Base-by-base conservation (phyloP, 1,140 invertebrate genomes). In the Spodoptera litura region DNA sequence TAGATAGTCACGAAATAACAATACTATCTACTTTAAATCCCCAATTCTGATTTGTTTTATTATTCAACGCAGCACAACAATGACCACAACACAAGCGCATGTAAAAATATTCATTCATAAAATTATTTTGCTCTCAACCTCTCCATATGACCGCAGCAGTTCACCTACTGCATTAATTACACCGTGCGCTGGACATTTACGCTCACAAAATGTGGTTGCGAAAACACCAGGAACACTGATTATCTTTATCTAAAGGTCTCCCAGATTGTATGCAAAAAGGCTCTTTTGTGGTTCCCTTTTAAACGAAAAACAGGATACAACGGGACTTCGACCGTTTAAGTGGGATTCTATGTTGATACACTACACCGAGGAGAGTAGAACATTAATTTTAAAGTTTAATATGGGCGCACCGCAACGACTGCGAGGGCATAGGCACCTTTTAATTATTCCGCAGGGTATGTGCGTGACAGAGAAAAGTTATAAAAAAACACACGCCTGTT, bases 301-400 rank as follows among this genome's bases (percentile, higher is more conserved):
- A 31, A 52, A 72, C 0, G 49, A 9, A 10, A 35, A 35, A 27
- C 56, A 20, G 11, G 64, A 52, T 13, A 51, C 49, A 20, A 13
- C 9, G 12, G 20, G 56, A 58, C 61, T 59, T 51, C 55, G 15
- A 61, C 38, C 56, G 13, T 49, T 74, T 74, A 61, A 74, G 71
- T 74, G 56, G 56, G 38, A 61, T 74, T 12, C 56, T 74, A 55
- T 74, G 56, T 74, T 74, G 71, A 61, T 74, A 74, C 71, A 74
- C 53, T 56, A 13, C 10, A 44, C 55, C 31, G 35, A 35, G 44
- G 56, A 51, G 20, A 61, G 11, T 55, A 49, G n/a, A 74, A 20
- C 71, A 61, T 61, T 74, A 74, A 74, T 61, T 74, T 74, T 74
- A 74, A 74, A 74, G 71, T 74, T 59, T 74, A 61, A 74, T 61